Conservation (phyloP, 2,797 vertebrate species). For the Poecilia gillii region DNA sequence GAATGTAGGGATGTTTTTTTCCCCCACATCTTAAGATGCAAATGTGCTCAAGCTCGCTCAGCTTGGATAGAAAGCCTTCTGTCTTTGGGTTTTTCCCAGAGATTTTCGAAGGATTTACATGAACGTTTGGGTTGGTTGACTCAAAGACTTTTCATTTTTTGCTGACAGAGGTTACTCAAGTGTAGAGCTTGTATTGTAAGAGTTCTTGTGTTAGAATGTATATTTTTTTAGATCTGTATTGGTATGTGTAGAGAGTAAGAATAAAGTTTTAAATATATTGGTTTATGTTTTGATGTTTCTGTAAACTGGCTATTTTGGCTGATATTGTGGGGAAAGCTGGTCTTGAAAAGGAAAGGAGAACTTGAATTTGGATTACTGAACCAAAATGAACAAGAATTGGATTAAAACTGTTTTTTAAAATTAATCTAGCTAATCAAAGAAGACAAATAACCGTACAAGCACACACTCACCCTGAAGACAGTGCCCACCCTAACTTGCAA, state of each 20-base stretch:
- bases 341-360: background rate
- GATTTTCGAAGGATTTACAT: conserved; percentile 54
- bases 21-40: conserved; percentile 37
- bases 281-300: conserved; percentile 9
- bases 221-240: background rate
- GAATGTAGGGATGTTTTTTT: conserved; percentile 23
- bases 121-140: conserved; percentile 37
- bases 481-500: background rate
- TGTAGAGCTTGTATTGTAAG: conserved; percentile 30
- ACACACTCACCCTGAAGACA: background rate
- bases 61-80: conserved; percentile 42
- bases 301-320: background rate
- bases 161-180: conserved; percentile 32
- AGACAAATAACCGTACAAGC: background rate
- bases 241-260: conserved; percentile 1
- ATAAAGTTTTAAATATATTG: background rate
- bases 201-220: conserved; percentile 12
- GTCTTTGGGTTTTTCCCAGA: conserved; percentile 48
- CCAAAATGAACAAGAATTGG: background rate
- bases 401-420: background rate
- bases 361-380: background rate
- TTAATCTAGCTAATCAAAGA: background rate
- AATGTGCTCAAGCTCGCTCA: conserved; percentile 42
- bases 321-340: background rate
- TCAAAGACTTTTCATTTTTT: conserved; percentile 45